Percentiles rank a stretch among this genome's conserved stretches.
These are phyloP conservation scores for Numenius arquata DNA, from an alignment of 2,113 vertebrate species.

Conservation along the genomic window DNA sequence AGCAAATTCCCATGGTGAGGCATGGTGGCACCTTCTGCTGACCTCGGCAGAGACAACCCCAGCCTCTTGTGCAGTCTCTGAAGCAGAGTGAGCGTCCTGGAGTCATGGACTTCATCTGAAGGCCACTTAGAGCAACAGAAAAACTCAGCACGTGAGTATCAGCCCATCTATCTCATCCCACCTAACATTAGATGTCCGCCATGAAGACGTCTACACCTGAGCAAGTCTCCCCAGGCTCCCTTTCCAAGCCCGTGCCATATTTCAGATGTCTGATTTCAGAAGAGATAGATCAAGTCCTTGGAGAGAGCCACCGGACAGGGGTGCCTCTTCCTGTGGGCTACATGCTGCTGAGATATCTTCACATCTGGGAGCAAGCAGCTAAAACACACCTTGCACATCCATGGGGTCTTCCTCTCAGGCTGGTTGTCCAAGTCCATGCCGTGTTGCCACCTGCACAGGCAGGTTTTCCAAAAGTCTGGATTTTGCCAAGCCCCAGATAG, in stretches of 20 bases:
- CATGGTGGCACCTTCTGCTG: not conserved
- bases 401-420: fast-evolving
- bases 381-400: fast-evolving
- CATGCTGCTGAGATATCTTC: not conserved
- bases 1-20: not conserved
- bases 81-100: not conserved
- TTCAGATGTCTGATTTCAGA: not conserved
- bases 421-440: fast-evolving
- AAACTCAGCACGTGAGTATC: not conserved
- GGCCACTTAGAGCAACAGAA: not conserved
- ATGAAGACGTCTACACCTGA: not conserved
- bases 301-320: not conserved
- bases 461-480: not conserved
- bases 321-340: not conserved
- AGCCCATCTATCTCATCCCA: not conserved
- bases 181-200: not conserved
- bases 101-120: not conserved
- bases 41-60: fast-evolving
- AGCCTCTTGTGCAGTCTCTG: not conserved
- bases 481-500: not conserved
- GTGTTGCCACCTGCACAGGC: not conserved
- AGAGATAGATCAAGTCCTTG: not conserved
- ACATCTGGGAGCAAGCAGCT: not conserved
- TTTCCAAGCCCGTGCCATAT: not conserved
- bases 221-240: not conserved